Evolutionary conservation across 2,113 vertebrate genomes (phyloP), one percentile per base, ranked within the genome.

Genomic region (Ibidorhyncha struthersii): DNA sequence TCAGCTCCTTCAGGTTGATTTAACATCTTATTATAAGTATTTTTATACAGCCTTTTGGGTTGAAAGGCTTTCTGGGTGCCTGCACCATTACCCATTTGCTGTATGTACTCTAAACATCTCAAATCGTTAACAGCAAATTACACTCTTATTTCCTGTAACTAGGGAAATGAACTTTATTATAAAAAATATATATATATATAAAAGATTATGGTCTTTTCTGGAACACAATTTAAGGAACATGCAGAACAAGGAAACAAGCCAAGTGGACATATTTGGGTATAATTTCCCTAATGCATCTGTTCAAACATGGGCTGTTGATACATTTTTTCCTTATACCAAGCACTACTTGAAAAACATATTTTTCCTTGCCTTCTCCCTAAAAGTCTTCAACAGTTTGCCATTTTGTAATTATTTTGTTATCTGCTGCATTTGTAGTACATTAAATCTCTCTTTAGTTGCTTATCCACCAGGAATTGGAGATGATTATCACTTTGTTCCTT

Each of bases 341-440:
- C 40, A 40, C 16, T n/a, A 50, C 38, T 58, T 65, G 26, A 72
- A 91, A 80, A n/a, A 3, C 5, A 14, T 65, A 61, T 53, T 89
- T 72, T 20, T 71, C 30, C 27, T 69, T 70, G 26, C 34, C 8
- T 62, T 87, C 61, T 78, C 95, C 71, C 19, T 77, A 45, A 17
- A 92, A 70, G 25, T 50, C 45, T 86, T 47, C 47, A 58, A 23
- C 32, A 83, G 52, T 67, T 95, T 85, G 47, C 67, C 55, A 22
- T 90, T 87, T 95, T 89, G n/a, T 76, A 93, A 93, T 82, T 95
- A 86, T 52, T 86, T 82, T 92, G 26, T 96, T 96, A 61, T 90
- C 52, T 82, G 23, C 53, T 74, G 52, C 34, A 36, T 95, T 91
- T 89, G 30, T 66, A 73, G 80, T 63, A 59, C 49, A 90, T 74